Conservation (phyloP, 2,888 invertebrate genomes). For the Conomelus anceps region DNA sequence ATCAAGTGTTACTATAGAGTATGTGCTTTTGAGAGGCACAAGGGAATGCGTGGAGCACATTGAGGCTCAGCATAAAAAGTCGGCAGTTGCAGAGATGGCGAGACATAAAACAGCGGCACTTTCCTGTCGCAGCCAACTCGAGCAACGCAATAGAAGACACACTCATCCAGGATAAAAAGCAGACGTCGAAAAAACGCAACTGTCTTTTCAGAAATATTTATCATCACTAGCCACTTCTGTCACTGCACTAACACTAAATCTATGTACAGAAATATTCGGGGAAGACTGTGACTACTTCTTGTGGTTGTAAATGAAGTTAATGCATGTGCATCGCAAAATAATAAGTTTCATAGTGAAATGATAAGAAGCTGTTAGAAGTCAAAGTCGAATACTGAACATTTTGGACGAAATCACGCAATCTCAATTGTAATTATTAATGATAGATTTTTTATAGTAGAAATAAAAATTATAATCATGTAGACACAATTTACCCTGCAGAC, state of each 20-base stretch:
- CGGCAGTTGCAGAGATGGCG: background rate
- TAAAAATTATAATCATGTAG: too few species aligned
- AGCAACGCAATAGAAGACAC: background rate
- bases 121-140: background rate
- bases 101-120: background rate
- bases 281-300: background rate
- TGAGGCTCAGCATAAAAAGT: background rate
- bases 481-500: too few species aligned
- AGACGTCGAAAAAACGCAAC: background rate
- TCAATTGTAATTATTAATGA: too few species aligned
- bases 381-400: too few species aligned
- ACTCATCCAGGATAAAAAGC: background rate
- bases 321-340: background rate
- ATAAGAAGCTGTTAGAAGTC: too few species aligned
- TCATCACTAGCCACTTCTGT: background rate
- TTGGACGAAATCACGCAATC: too few species aligned
- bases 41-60: background rate
- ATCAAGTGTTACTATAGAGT: too few species aligned
- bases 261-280: background rate
- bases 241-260: background rate
- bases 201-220: background rate
- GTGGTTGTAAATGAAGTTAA: background rate
- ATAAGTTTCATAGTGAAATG: too few species aligned
- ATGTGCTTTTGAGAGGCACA: background rate
- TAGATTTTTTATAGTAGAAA: too few species aligned